Evolutionary conservation across 2,797 vertebrate species (phyloP).

Genomic region (Dryobates pubescens): DNA sequence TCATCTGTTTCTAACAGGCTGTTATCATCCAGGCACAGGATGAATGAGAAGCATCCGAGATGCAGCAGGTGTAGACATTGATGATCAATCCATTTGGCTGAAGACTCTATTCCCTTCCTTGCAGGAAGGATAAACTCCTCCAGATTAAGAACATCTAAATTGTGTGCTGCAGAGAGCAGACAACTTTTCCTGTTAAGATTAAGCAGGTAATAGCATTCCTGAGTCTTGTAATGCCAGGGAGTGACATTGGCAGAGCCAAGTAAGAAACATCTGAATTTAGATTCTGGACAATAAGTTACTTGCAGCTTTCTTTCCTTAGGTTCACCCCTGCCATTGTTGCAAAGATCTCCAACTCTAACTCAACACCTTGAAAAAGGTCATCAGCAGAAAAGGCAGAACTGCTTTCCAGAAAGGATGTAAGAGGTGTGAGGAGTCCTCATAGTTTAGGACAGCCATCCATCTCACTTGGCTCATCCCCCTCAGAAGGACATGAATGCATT

Average conservation of each 20-base stretch:
- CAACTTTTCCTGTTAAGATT: neutral
- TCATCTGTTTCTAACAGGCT: slow-evolving; percentile 55
- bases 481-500: neutral
- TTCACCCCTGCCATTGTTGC: neutral
- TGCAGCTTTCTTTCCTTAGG: neutral
- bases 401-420: neutral
- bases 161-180: neutral
- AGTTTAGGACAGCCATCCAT: neutral
- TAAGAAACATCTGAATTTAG: neutral
- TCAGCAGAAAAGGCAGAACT: neutral
- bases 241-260: neutral
- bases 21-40: slow-evolving; percentile 8
- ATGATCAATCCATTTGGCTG: slow-evolving; percentile 21
- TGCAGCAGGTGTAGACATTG: slow-evolving; percentile 17
- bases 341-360: neutral
- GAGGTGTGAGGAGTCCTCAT: neutral
- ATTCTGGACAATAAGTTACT: neutral
- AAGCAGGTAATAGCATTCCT: neutral
- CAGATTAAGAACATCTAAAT: slow-evolving; percentile 20
- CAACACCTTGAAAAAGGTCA: neutral
- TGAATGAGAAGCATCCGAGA: slow-evolving; percentile 18
- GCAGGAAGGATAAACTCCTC: slow-evolving; percentile 46
- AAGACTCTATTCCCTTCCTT: slow-evolving; percentile 1
- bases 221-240: neutral
- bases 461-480: neutral